Base-by-base conservation (phyloP, 2,888 invertebrate species). In the Drosophila nr. perissopoda region DNA sequence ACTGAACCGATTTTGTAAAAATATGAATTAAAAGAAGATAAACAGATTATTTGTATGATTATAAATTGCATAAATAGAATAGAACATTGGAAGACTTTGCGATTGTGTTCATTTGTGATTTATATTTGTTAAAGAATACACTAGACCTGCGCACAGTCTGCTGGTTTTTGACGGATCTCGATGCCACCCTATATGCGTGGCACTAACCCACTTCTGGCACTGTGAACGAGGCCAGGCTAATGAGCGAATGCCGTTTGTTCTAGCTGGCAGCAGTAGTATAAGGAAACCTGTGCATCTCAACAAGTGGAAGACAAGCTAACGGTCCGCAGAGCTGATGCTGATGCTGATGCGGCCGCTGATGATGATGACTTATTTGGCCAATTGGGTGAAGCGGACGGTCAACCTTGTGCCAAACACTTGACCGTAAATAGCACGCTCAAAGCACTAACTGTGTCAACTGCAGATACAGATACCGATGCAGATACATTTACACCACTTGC, bases 291-390 rank as follows among this genome's bases (percentile, higher is more conserved):
- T 18, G 64, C 60, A 58, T 16, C 58, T 42, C 45, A 53, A 49
- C 61, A 48, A 57, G 61, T 45, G 49, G 60, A 68, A 27, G 38
- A n/a, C n/a, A 54, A 29, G 51, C 61, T 84, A 81, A 81, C 87
- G 89, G 83, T 80, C 56, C 49, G 49, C 21, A 29, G 54, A n/a
- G 36, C 4, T 33, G 36, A 52, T 40, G 51, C 45, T 56, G 36
- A 5, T 38, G 54, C 53, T 56, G 54, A 11, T 18, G 29, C 13
- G n/a, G 38, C 2, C 18, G 36, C 34, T 59, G 60, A 38, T 56
- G 63, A 59, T 69, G 80, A 79, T 82, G 80, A 80, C 87, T 89
- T 86, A 86, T 89, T 89, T 86, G 86, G 86, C 86, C 88, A 86
- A 86, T 86, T 86, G 89, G 86, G 86, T 86, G 86, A 86, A 87